phyloP scores from a whole-genome alignment of 2,797 vertebrate species.

The Liasis olivaceus region DNA sequence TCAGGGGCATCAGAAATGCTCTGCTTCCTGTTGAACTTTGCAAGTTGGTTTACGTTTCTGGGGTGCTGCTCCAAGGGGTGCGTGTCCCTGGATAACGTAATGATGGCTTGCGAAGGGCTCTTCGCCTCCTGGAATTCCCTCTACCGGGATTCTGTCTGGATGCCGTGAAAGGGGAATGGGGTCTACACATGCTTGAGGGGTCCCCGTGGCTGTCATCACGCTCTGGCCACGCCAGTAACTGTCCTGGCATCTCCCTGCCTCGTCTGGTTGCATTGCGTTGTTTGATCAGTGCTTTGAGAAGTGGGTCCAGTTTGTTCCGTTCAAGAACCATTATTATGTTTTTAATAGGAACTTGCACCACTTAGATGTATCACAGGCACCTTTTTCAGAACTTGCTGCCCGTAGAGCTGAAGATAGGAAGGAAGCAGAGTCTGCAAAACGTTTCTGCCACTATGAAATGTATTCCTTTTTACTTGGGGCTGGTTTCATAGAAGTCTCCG shows the following conservation, averaged over 20 bases:
- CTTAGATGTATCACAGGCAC: background rate
- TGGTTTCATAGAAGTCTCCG: background rate
- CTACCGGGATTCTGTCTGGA: background rate
- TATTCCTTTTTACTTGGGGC: background rate
- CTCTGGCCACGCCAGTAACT: too few relatives aligned
- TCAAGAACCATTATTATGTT: background rate
- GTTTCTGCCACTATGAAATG: background rate
- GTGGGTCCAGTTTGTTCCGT: too few relatives aligned
- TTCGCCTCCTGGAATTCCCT: background rate
- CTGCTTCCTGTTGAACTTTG: background rate
- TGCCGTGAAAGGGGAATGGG: background rate
- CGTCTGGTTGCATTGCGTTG: too few relatives aligned
- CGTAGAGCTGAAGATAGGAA: background rate
- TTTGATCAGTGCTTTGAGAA: background rate
- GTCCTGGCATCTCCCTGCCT: too few relatives aligned
- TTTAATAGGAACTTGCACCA: background rate
- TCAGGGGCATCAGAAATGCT: background rate
- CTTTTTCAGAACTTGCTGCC: background rate
- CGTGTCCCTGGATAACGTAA: background rate
- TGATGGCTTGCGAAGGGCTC: background rate
- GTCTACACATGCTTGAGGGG: background rate
- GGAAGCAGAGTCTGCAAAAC: background rate
- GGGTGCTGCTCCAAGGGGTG: background rate
- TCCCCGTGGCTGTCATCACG: background rate
- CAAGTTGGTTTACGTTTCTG: background rate